Conservation (phyloP, 2,797 vertebrate genomes). For the Nothura maculosa region DNA sequence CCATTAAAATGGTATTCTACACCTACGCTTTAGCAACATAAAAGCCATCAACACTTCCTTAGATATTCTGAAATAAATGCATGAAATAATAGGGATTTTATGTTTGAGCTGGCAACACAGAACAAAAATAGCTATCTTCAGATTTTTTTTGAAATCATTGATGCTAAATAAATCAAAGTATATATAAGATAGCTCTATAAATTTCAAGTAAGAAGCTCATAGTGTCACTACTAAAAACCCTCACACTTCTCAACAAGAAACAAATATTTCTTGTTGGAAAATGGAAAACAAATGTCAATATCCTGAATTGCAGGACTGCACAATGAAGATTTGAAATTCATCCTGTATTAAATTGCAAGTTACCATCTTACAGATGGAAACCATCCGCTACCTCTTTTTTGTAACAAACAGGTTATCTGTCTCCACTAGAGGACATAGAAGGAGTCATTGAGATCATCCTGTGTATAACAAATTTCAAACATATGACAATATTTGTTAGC, state of each 20-base stretch:
- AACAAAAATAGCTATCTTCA: background rate
- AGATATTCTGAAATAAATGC: background rate
- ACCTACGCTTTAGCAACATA: background rate
- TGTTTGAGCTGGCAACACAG: background rate
- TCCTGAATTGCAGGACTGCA: background rate
- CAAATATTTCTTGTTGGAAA: background rate
- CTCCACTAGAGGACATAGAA: background rate
- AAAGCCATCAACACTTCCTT: background rate
- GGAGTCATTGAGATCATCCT: background rate
- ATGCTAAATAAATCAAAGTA: background rate
- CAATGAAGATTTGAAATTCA: background rate
- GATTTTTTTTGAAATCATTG: rapidly evolving
- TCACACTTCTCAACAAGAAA: background rate
- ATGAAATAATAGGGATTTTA: background rate
- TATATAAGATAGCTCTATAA: background rate
- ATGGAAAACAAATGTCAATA: background rate
- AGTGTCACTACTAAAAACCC: background rate
- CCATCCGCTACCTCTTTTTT: background rate
- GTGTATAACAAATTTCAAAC: background rate
- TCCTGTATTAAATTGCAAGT: background rate
- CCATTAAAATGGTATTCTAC: background rate
- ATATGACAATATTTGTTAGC: background rate
- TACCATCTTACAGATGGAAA: background rate
- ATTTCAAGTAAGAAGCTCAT: background rate
- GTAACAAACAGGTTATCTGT: background rate